A percentile compares a stretch with the other conserved stretches of the same genome.
phyloP scores from a whole-genome alignment of 2,113 vertebrate species.

The Speoplatyrhinus poulsoni region DNA sequence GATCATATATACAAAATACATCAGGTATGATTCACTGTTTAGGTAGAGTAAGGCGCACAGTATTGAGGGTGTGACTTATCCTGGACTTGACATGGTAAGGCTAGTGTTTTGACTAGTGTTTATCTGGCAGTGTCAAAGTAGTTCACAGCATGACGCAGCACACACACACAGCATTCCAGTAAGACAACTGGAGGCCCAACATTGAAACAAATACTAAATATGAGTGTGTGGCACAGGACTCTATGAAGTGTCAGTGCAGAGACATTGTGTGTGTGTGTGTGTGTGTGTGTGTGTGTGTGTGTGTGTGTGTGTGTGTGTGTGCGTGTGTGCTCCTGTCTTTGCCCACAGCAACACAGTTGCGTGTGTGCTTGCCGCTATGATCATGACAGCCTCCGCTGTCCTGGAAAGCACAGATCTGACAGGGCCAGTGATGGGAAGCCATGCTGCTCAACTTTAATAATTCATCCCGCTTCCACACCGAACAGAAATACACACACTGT shows the following conservation, averaged over 20 bases:
- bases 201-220: neutral
- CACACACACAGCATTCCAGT: conserved; percentile 16
- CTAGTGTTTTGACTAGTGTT: no score
- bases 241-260: conserved; percentile 4
- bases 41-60: no score
- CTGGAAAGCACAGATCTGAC: conserved; percentile 63
- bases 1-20: neutral
- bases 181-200: conserved; percentile 9
- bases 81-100: no score
- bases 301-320: conserved; percentile 6
- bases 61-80: no score
- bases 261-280: conserved; percentile 5
- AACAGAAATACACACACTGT: conserved; percentile 23
- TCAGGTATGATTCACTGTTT: no score
- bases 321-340: neutral
- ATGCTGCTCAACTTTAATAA: conserved; percentile 71
- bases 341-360: neutral
- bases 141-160: conserved; percentile 36
- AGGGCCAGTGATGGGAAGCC: conserved; percentile 59
- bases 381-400: conserved; percentile 68
- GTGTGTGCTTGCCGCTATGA: conserved; percentile 49
- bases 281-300: conserved; percentile 5
- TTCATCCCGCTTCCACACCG: conserved; percentile 61
- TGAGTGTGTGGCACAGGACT: conserved; percentile 13
- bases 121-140: no score